Base-by-base conservation (phyloP, 2,888 invertebrate genomes). In the Drosophila vallismaia region DNA sequence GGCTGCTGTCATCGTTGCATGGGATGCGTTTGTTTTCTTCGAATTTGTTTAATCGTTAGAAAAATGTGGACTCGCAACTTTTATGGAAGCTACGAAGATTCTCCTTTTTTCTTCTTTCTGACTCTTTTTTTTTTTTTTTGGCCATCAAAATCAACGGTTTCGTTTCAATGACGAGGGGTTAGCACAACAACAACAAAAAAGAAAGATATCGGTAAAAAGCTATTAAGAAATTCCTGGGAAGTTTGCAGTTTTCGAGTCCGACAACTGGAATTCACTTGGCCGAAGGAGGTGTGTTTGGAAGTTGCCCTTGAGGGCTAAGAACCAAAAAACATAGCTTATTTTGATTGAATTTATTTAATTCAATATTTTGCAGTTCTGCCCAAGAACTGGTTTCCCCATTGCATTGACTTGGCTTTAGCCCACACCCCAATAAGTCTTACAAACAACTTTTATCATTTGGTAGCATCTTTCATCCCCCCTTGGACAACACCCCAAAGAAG, bases 41-140 rank as follows among this genome's bases (percentile, higher is more conserved):
- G 91, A 91, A 91, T 91, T 91, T 91, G 91, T 90, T 90, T 89
- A 89, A 89, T 90, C 89, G 86, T 85, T 90, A 90, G 90, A 89
- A 88, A 88, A 88, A 90, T 86, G 76, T 80, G 76, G 77, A 69
- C 72, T 71, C 79, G 78, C 80, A 72, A 72, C 75, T 75, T 81
- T 59, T n/a, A n/a, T n/a, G n/a, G n/a, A n/a, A n/a, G n/a, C n/a
- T n/a, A n/a, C 74, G 64, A 57, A 62, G 63, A 72, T 44, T 51
- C 70, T 26, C 26, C 58, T 54, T 50, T 56, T 49, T 56, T 24
- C 48, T 54, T 49, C 26, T 45, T 33, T 29, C n/a, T 33, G 10
- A 10, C 33, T 49, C 8, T 42, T 33, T n/a, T 48, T n/a, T 26
- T 42, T 33, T n/a, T 48, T n/a, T 26, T 38, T 8, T 51, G 49